These are phyloP conservation scores for Chrysodeixis includens DNA, from an alignment of 2,888 invertebrate species.

Conservation along the genomic window DNA sequence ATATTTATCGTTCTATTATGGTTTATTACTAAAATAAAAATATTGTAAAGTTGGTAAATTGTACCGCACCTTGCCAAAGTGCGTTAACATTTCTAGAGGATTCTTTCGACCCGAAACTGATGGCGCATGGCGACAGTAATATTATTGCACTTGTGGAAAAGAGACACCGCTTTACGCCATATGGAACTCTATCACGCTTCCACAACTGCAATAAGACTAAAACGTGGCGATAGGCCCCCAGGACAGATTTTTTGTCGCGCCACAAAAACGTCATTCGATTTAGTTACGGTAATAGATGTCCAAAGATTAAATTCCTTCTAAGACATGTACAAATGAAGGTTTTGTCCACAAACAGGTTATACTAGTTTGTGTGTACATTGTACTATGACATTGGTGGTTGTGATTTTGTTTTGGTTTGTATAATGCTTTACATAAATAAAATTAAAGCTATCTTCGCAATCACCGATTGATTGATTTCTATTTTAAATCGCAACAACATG, in stretches of 20 bases:
- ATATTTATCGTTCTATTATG: constrained; percentile 3
- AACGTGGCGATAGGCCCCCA: too few relatives aligned
- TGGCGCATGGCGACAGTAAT: background rate
- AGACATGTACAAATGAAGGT: constrained; percentile 42
- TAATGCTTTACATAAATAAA: background rate
- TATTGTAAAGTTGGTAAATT: background rate
- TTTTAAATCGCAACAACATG: background rate
- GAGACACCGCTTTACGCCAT: too few relatives aligned
- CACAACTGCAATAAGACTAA: too few relatives aligned
- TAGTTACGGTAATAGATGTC: constrained; percentile 19
- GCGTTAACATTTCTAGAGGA: background rate
- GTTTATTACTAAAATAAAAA: background rate
- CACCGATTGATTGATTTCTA: background rate
- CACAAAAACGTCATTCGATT: constrained; percentile 22
- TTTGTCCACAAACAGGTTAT: constrained; percentile 47
- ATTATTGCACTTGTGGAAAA: too few relatives aligned
- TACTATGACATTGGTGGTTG: constrained; percentile 44
- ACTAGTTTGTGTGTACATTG: constrained; percentile 23
- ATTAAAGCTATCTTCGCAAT: background rate
- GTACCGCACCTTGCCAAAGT: background rate
- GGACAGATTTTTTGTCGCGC: background rate
- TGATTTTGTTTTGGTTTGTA: constrained; percentile 25
- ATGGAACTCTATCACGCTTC: too few relatives aligned
- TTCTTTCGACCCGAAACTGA: background rate
- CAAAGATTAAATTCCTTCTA: constrained; percentile 43